Base-by-base conservation (phyloP, 2,113 vertebrate genomes). In the Atlantisia rogersi region DNA sequence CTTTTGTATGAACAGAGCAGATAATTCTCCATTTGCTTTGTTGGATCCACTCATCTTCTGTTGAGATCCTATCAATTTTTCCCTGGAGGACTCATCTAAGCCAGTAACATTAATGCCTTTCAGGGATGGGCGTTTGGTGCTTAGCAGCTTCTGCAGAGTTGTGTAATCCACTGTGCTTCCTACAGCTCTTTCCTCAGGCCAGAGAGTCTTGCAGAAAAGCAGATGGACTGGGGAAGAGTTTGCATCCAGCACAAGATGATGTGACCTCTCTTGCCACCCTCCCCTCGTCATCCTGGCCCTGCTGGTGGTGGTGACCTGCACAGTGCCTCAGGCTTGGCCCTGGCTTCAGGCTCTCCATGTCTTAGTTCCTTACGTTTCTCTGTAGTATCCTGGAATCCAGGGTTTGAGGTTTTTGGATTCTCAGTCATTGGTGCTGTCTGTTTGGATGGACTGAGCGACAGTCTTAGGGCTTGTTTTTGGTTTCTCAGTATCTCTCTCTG, bases 251-350 rank as follows among this genome's bases (percentile, higher is more conserved):
- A 3, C 46, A 31, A 40, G 53, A 1, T 1, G 53, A 1, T 1
- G 44, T 32, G 21, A 25, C 4, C 6, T 39, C 12, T 44, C 18
- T 31, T 0, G 1, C 64, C 39, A 31, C 64, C 9, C n/a, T 71
- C 10, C 32, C 32, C 24, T 13, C 0, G 3, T 40, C 60, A 8
- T 22, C 40, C 3, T 50, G 75, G 39, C 31, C 40, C 8, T 0
- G 2, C 17, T n/a, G n/a, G 15, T 4, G 3, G 11, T 19, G 32
- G 46, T 11, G 5, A 14, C 44, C 19, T 46, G 40, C 19, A 2
- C 40, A 9, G 32, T 37, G 48, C 50, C 17, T 26, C 2, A 9
- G 59, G 12, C 50, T 76, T 13, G 22, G 46, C 40, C 56, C 50
- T 29, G 20, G 4, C 29, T 48, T 37, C 1, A 5, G 53, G 16